Evolutionary conservation across 2,113 vertebrate species (phyloP).

Genomic region (Daboia siamensis): DNA sequence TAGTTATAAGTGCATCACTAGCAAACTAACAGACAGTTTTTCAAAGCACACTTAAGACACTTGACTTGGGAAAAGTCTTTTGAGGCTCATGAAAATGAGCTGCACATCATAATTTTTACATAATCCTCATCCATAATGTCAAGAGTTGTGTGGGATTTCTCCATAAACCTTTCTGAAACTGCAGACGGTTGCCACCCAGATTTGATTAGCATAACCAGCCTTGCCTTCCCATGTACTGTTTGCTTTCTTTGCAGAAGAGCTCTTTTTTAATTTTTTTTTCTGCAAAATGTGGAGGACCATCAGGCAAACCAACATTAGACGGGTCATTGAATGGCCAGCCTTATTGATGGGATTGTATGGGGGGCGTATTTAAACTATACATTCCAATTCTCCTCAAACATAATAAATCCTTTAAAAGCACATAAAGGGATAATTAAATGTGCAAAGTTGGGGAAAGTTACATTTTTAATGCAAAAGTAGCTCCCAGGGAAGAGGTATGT

Average conservation of each 20-base stretch:
- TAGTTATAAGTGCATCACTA: not conserved
- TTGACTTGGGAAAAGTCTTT: not conserved
- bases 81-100: not conserved
- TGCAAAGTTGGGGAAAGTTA: not conserved
- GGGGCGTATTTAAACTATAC: not conserved
- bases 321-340: not conserved
- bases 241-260: not conserved
- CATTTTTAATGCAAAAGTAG: not conserved
- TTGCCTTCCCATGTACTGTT: not conserved
- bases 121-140: not conserved
- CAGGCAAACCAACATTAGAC: not conserved
- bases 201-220: not conserved
- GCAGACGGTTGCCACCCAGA: not conserved
- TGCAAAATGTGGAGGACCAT: not conserved
- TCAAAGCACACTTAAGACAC: not conserved
- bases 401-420: not conserved
- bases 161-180: not conserved
- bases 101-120: not conserved
- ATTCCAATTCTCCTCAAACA: not conserved
- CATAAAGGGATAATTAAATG: not conserved
- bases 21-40: constrained; percentile 13
- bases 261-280: not conserved
- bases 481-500: not conserved
- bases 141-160: not conserved
- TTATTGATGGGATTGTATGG: not conserved